A percentile compares a stretch with the other conserved stretches of the same genome.
phyloP scores from a whole-genome alignment of 2,888 invertebrate species.

The Gnatocerus cornutus region DNA sequence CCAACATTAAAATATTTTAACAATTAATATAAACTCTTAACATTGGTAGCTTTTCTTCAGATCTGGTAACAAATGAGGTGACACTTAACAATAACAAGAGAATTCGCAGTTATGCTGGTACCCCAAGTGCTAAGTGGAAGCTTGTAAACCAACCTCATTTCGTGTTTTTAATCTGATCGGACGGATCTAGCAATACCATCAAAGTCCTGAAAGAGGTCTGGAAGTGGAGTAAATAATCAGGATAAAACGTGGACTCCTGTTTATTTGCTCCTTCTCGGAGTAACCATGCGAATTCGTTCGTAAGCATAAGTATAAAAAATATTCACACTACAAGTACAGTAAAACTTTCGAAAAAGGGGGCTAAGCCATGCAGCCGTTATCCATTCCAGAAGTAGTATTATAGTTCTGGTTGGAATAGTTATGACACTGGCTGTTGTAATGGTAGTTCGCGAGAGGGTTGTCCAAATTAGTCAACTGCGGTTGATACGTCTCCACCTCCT shows the following conservation, averaged over 20 bases:
- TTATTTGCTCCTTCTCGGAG: too few relatives aligned
- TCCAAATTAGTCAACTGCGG: conserved; percentile 74
- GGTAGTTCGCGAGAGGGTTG: conserved; percentile 63
- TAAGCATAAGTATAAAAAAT: conserved; percentile 36
- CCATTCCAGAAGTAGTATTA: conserved; percentile 73
- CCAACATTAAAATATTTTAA: conserved; percentile 59
- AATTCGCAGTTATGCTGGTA: conserved; percentile 37
- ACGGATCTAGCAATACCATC: conserved; percentile 18
- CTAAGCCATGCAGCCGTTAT: conserved; percentile 79
- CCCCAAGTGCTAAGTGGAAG: conserved; percentile 20
- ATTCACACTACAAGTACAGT: conserved; percentile 32
- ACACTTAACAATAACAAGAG: conserved; percentile 48
- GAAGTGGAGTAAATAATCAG: neutral
- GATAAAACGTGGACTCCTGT: too few relatives aligned
- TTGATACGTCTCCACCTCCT: conserved; percentile 73
- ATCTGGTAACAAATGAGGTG: conserved; percentile 68
- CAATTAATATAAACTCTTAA: conserved; percentile 56
- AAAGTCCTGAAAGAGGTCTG: conserved; percentile 8
- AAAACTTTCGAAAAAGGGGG: conserved; percentile 25
- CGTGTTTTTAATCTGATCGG: conserved; percentile 26
- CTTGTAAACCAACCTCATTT: conserved; percentile 29
- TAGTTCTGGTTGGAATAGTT: conserved; percentile 75
- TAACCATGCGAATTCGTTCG: conserved; percentile 16
- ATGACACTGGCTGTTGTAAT: conserved; percentile 73
- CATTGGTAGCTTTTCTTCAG: conserved; percentile 62